Evolutionary conservation across 2,888 invertebrate genomes (phyloP).

Genomic region (Lepetodrilus schrolli): DNA sequence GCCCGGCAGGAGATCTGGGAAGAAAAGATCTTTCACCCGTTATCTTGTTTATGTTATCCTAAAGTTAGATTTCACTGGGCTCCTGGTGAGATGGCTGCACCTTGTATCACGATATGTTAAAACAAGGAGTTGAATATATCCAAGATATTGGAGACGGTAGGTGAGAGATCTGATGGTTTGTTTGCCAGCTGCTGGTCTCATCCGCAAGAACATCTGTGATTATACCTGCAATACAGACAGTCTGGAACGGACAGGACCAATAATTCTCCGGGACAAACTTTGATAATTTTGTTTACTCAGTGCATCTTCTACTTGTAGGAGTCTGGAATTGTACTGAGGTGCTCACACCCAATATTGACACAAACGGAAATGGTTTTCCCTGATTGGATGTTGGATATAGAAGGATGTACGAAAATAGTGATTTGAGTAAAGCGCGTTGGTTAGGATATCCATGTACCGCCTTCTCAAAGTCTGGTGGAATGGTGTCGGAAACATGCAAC

Average conservation of each 20-base stretch:
- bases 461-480: too few relatives aligned
- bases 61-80: not conserved
- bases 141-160: not conserved
- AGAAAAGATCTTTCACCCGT: not conserved
- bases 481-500: too few relatives aligned
- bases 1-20: not conserved
- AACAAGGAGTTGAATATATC: not conserved
- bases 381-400: not conserved
- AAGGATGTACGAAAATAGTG: not conserved
- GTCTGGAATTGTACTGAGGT: not conserved
- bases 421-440: not conserved
- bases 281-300: constrained; percentile 1
- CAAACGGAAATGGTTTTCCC: not conserved
- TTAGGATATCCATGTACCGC: too few relatives aligned
- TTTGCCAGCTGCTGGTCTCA: not conserved
- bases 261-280: not conserved
- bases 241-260: not conserved
- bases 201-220: not conserved
- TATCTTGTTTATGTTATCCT: not conserved
- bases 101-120: not conserved
- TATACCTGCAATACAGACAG: not conserved
- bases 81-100: not conserved
- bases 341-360: not conserved
- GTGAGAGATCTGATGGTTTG: not conserved
- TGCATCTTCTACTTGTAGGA: not conserved